Conservation (phyloP, 2,797 vertebrate genomes). For the Tauraco hartlaubi region DNA sequence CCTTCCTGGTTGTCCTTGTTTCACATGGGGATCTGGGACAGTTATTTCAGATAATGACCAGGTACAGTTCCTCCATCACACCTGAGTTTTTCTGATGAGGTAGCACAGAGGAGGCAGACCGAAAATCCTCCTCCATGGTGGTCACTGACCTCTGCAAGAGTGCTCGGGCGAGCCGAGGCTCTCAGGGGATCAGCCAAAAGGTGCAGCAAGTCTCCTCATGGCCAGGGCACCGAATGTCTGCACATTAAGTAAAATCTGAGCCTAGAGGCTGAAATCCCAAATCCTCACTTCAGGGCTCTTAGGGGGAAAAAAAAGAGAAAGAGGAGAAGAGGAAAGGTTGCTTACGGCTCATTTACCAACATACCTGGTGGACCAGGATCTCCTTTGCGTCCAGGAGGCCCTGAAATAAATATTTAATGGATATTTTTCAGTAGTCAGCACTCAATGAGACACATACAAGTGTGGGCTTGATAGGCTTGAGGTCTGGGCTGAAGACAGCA, state of each 20-base stretch:
- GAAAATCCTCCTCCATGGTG: neutral
- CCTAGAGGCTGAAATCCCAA: neutral
- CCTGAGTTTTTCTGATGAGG: neutral
- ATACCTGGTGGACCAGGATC: conserved; percentile 74
- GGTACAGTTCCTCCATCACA: neutral
- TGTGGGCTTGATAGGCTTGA: neutral
- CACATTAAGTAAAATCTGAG: neutral
- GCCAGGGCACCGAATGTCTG: neutral
- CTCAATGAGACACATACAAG: neutral
- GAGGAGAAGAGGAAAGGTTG: neutral
- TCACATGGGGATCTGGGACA: neutral
- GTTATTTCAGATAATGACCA: neutral
- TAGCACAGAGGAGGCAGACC: neutral
- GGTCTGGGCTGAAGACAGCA: neutral
- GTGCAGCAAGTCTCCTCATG: neutral
- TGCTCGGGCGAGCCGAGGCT: accelerated
- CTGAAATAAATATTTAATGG: conserved; percentile 67
- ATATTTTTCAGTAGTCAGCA: conserved; percentile 10
- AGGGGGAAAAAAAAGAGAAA: neutral
- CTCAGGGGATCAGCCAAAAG: neutral
- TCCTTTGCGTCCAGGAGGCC: conserved; percentile 40
- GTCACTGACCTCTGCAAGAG: neutral
- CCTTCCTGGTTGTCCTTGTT: neutral
- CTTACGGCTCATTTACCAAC: neutral
- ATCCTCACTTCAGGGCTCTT: neutral